These are phyloP conservation scores for Hydrochoerus hydrochaeris DNA, from an alignment of 2,113 vertebrate genomes.

Conservation along the genomic window DNA sequence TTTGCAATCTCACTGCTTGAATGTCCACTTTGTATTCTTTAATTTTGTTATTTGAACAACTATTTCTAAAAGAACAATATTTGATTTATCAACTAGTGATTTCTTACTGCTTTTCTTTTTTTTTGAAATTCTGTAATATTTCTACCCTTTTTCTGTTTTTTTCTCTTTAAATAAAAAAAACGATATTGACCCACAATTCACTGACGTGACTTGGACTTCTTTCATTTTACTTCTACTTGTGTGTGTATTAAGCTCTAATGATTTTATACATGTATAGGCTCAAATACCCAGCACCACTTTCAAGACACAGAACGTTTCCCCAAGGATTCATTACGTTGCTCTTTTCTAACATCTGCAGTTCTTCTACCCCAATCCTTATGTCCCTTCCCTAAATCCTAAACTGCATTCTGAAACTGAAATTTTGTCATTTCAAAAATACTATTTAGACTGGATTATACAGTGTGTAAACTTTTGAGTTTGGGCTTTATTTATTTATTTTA, in stretches of 20 bases:
- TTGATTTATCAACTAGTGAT: too few relatives aligned
- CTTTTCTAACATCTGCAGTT: background rate
- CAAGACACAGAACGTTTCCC: constrained; percentile 8
- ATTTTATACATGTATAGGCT: background rate
- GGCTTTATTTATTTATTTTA: too few relatives aligned
- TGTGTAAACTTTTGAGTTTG: background rate
- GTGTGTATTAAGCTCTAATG: background rate
- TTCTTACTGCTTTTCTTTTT: too few relatives aligned
- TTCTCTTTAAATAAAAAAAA: too few relatives aligned
- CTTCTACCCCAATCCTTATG: background rate
- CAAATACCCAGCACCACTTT: background rate
- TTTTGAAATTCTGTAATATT: too few relatives aligned
- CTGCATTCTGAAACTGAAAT: background rate
- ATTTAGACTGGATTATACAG: background rate
- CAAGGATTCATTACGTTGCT: background rate
- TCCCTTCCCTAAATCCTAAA: background rate
- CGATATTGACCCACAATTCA: too few relatives aligned
- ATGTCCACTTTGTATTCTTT: too few relatives aligned
- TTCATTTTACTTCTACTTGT: constrained; percentile 11
- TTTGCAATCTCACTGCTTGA: too few relatives aligned
- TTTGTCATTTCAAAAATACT: constrained; percentile 37
- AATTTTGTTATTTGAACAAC: too few relatives aligned
- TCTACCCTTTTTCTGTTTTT: too few relatives aligned
- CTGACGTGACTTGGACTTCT: background rate
- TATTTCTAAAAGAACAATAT: too few relatives aligned